Base-by-base conservation (phyloP, 1,140 invertebrate genomes). In the Drosophila pachea region DNA sequence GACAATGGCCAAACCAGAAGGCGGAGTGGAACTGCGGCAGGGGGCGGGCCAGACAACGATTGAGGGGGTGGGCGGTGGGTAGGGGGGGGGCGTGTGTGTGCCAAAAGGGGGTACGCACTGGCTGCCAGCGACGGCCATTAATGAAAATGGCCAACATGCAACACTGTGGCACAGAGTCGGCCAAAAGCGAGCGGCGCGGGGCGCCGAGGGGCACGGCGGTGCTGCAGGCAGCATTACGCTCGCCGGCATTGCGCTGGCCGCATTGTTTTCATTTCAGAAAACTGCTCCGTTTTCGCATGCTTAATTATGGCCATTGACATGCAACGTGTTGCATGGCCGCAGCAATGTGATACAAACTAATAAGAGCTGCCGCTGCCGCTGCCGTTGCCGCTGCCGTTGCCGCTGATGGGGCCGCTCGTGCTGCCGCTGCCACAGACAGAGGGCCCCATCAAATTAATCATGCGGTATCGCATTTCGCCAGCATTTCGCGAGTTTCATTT, bases 231-330 rank as follows among this genome's bases (percentile, higher is more conserved):
- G n/a, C n/a, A n/a, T n/a, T n/a, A n/a, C 22, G 22, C 22, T 22
- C 22, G 22, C 22, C 3, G 22, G 22, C 22, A n/a, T 38, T 12
- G 53, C 47, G 54, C 16, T 76, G 76, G 36, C 70, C 79, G 79
- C 79, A 83, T 83, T 83, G 79, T 83, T 83, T 83, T 83, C 76
- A 79, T 83, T 83, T 84, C 59, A 54, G 59, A 73, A 69, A 73
- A 73, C 52, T 74, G 78, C 79, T 79, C 50, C 62, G 65, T 84
- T 83, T 84, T 84, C 79, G 79, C 81, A 84, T 76, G 76, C 76
- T 86, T 84, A 84, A 84, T 86, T 84, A 84, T 84, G 76, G 76
- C 63, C 76, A 86, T 86, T 86, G 79, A 84, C 79, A 84, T 84
- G 79, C 79, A 84, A 86, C 81, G 74, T 86, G 81, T 83, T 83